Conservation (phyloP, 2,888 invertebrate species). For the Muschampia plurimacula region DNA sequence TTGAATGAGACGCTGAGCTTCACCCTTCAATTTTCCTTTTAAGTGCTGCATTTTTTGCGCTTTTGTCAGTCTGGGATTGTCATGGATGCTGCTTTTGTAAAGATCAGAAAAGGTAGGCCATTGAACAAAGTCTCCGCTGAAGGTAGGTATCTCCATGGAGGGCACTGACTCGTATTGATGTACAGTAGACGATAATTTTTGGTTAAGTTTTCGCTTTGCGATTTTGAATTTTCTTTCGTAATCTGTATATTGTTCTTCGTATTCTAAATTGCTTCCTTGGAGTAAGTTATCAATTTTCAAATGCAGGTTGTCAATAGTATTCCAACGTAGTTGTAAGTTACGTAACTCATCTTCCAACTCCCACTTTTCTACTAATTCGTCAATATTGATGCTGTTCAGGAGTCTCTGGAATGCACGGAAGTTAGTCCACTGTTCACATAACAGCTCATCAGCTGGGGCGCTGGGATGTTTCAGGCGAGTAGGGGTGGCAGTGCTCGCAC, state of each 20-base stretch:
- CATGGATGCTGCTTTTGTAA: conserved; percentile 2
- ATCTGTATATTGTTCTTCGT: neutral
- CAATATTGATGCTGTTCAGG: no score
- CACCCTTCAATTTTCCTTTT: conserved; percentile 18
- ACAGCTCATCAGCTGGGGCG: no score
- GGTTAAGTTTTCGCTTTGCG: neutral
- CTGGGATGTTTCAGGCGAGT: no score
- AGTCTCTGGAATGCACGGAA: no score
- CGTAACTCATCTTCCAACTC: neutral
- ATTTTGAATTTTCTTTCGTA: neutral
- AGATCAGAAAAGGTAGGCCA: conserved; percentile 2
- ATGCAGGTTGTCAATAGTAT: neutral
- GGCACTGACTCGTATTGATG: neutral
- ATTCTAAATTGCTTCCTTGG: neutral
- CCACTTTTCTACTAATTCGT: neutral
- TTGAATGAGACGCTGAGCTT: neutral
- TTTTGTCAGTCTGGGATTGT: conserved; percentile 1
- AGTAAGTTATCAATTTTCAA: neutral
- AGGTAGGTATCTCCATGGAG: neutral
- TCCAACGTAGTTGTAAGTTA: neutral
- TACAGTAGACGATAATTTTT: neutral
- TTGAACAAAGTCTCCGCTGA: neutral
- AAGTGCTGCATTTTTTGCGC: conserved; percentile 20
- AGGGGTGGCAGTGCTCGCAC: no score
- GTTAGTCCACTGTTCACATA: no score